Evolutionary conservation across 2,888 invertebrate species (phyloP), one percentile per base, ranked within the genome.

Genomic region (Lepas anatifera): DNA sequence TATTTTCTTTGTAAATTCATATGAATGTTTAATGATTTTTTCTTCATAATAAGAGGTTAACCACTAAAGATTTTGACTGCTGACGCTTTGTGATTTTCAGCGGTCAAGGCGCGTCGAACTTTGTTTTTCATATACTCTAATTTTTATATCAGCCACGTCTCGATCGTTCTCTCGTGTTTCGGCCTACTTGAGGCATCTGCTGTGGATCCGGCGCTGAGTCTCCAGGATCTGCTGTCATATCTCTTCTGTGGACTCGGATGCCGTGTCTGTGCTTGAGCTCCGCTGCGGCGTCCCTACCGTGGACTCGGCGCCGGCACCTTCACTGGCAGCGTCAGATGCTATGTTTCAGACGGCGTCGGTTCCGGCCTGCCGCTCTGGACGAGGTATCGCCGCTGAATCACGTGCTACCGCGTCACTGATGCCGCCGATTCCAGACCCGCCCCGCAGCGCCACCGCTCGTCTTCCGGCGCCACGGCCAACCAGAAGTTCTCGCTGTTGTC

Each of bases 301-400:
- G 2, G 1, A 10, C 11, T 41, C 11, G 41, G 1, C 41, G 41
- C 11, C 41, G 41, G 22, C 58, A 32, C 35, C 16, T 22, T 58
- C 58, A 58, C 35, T 58, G 58, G 58, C 13, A 58, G 58, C 18
- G 29, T 13, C 32, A 58, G 58, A 35, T 35, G 32, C 35, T 58
- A 35, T n/a, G 22, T 35, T 22, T 1, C 58, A 58, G 58, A 58
- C 58, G 58, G 10, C 58, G 58, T 22, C 58, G 58, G 32, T 58
- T 25, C 58, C 58, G 58, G 58, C 58, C 58, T 32, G 58, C 58
- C 58, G 35, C 35, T 35, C 16, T 58, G 58, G 58, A 58, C 58
- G 58, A 58, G 58, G 35, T 58, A 16, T 58, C 58, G 58, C 58
- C 58, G 58, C 58, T 58, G 58, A 58, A 58, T 35, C 58, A 58